phyloP scores from a whole-genome alignment of 2,888 invertebrate species.

The Physocephala rufipes region DNA sequence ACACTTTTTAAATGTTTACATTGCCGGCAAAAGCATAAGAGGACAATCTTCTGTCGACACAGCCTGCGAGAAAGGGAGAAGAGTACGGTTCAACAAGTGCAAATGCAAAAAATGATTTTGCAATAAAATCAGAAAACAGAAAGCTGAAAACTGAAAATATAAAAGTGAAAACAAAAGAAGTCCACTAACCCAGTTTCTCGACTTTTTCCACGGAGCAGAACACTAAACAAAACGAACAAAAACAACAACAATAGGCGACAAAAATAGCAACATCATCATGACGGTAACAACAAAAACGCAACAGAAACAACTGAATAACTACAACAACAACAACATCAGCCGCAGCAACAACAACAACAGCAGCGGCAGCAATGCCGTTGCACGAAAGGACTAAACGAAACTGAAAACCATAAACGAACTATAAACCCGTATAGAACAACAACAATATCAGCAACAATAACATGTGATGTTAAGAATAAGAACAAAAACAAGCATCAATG shows the following conservation, averaged over 20 bases:
- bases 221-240: slow-evolving; percentile 30
- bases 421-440: too few species aligned
- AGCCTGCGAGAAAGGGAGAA: too few species aligned
- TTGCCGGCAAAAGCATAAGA: too few species aligned
- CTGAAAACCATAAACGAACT: too few species aligned
- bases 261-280: not conserved
- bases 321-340: not conserved
- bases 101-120: slow-evolving; percentile 26
- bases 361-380: slow-evolving; percentile 7
- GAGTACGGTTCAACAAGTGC: slow-evolving; percentile 1
- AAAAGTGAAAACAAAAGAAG: slow-evolving; percentile 32
- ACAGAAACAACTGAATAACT: slow-evolving; percentile 5
- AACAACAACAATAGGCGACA: slow-evolving; percentile 12
- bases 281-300: not conserved
- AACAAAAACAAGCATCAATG: slow-evolving; percentile 11
- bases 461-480: not conserved
- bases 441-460: slow-evolving; percentile 13
- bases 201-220: slow-evolving; percentile 33
- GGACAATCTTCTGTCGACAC: too few species aligned
- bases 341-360: not conserved
- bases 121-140: slow-evolving; percentile 19
- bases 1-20: not conserved
- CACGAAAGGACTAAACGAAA: too few species aligned
- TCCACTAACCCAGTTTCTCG: slow-evolving; percentile 38
- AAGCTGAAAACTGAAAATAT: too few species aligned